phyloP scores from a whole-genome alignment of 2,888 invertebrate species.

The Criorhina ranunculi region DNA sequence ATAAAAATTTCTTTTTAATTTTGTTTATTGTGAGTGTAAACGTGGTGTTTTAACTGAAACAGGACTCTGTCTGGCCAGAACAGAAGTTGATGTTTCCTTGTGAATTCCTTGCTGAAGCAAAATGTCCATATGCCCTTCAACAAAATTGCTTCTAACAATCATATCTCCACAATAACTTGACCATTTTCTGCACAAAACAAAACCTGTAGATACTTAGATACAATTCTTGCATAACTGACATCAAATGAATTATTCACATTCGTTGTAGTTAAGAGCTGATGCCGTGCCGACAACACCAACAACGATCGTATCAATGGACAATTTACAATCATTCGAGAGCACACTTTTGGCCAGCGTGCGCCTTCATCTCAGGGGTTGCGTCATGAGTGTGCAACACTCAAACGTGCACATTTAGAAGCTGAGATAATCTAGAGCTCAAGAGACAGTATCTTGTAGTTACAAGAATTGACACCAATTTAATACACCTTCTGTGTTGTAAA shows the following conservation, averaged over 20 bases:
- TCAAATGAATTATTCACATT: conserved; percentile 69
- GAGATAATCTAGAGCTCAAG: conserved; percentile 54
- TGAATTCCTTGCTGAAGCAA: neutral
- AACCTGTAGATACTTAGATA: conserved; percentile 19
- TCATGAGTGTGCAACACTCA: conserved; percentile 25
- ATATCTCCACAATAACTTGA: conserved; percentile 4
- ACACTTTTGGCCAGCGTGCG: conserved; percentile 57
- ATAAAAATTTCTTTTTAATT: conserved; percentile 27
- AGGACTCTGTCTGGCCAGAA: too few species aligned
- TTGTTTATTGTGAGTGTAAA: neutral
- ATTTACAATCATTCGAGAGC: conserved; percentile 68
- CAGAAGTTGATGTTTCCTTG: neutral
- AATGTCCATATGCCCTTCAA: conserved; percentile 20
- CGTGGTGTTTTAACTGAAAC: neutral
- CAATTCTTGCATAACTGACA: conserved; percentile 56
- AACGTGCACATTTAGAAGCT: conserved; percentile 61
- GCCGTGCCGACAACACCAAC: conserved; percentile 43
- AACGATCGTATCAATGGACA: conserved; percentile 71
- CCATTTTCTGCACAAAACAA: conserved; percentile 20
- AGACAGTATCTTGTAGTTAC: conserved; percentile 57
- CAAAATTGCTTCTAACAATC: conserved; percentile 51
- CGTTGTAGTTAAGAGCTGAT: conserved; percentile 17
- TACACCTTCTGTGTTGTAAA: conserved; percentile 64
- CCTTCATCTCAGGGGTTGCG: conserved; percentile 18
- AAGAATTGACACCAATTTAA: conserved; percentile 70